Evolutionary conservation across 2,888 invertebrate species (phyloP), one percentile per base, ranked within the genome.

Genomic region (Cerastis rubricosa): DNA sequence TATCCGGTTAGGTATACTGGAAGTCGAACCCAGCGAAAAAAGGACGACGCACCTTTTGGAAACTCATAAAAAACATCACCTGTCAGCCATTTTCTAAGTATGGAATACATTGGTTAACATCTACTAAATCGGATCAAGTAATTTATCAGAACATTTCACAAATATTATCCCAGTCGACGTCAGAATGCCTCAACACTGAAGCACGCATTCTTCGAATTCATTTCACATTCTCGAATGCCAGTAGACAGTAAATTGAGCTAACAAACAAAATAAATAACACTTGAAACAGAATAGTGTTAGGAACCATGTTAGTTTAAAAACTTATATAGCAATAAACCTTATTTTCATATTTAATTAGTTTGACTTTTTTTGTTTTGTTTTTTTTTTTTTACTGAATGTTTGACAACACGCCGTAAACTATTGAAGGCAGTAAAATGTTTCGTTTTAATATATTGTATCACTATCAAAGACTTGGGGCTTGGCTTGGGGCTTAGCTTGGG

Each of bases 201-300:
- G 35, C 70, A 9, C n/a, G 19, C 65, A 78, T 78, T 78, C 25
- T n/a, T 57, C 14, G 17, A 22, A 54, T 61, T 17, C 2, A 61
- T 59, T 74, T 43, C 45, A 63, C 17, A 40, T 12, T 47, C 43
- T 19, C 1, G 6, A 17, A 70, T n/a, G 49, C 43, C 29, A 66
- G 19, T 43, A 59, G 14, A 45, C 14, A 66, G 22, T 2, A 51
- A 70, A 66, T 78, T 66, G 35, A 66, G 70, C 17, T 17, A 59
- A 47, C 54, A 63, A 67, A 59, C 49, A 57, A 57, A 74, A 64
- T 14, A 35, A 35, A 35, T 35, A 35, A 35, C 35, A 35, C 35
- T 35, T 35, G 35, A 35, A 35, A 35, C 35, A 35, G 35, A 3
- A 35, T 35, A 35, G 35, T 35, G 35, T 35, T 1, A 35, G 2